Evolutionary conservation across 2,797 vertebrate species (phyloP), one percentile per base, ranked within the genome.

Genomic region (Pantherophis alleghaniensis): DNA sequence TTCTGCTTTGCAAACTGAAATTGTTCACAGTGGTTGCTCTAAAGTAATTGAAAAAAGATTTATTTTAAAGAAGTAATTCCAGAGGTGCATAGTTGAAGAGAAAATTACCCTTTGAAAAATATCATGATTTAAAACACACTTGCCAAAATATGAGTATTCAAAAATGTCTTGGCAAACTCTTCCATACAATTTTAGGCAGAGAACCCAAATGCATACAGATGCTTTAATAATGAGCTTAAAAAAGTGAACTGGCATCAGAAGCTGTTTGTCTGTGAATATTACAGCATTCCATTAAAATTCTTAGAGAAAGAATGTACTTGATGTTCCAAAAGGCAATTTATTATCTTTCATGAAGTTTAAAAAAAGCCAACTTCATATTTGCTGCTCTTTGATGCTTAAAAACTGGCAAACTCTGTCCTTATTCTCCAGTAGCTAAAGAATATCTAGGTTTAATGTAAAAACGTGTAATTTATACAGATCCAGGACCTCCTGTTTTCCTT

Each of bases 401-500:
- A 92, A 79, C 55, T 95, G 92, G 51, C n/a, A 95, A 86, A 90
- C 92, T 1, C 18, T 90, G 95, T 96, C 22, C 18, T 94, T 95
- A 53, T 37, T 74, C 51, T 59, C 0, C n/a, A 63, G 51, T 86
- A 90, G 87, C 37, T 92, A 10, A 94, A 55, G 90, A 94, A 24
- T 94, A 42, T 42, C 51, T 59, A 32, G 66, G 26, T 51, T 61
- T 91, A 66, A 94, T 91, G 87, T 92, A 95, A 95, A 94, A 93
- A 91, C 0, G 3, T 86, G 66, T 92, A 60, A 1, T 94, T 89
- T 96, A 28, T 55, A 9, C 83, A 98, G 98, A 98, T 96, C 98
- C 98, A 66, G 98, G 98, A 16, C 97, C 98, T 20, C 99, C 99
- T 59, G 92, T 95, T 74, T 96, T 91, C 88, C 97, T 99, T 42